Conservation (phyloP, 1,140 invertebrate species). For the Drosophila willistoni region DNA sequence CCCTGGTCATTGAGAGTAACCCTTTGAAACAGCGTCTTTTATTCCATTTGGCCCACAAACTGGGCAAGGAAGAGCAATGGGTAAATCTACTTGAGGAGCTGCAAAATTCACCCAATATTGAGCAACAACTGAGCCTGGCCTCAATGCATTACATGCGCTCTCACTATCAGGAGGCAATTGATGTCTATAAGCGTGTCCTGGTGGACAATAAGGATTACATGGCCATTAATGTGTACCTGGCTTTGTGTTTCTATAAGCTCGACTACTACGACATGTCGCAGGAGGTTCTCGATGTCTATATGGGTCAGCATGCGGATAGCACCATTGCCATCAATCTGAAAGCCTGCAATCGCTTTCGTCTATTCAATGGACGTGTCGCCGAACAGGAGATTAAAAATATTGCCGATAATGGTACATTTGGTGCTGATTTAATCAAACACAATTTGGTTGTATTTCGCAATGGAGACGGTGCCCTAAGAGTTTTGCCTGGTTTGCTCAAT, state of each 20-base stretch:
- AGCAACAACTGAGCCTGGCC: slow-evolving; percentile 97
- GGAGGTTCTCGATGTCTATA: slow-evolving; percentile 96
- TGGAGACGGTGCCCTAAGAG: slow-evolving; percentile 96
- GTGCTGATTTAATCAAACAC: slow-evolving; percentile 96
- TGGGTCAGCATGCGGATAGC: slow-evolving; percentile 96
- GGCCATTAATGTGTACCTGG: slow-evolving; percentile 98
- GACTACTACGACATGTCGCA: slow-evolving; percentile 97
- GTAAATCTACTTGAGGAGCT: slow-evolving; percentile 93
- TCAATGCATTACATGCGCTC: slow-evolving; percentile 97
- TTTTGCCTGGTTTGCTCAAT: slow-evolving; percentile 95
- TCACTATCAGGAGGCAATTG: slow-evolving; percentile 99
- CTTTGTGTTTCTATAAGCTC: slow-evolving; percentile 98
- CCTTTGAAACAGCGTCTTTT: slow-evolving; percentile 90
- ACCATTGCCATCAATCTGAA: slow-evolving; percentile 98
- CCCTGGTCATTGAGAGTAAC: slow-evolving; percentile 84
- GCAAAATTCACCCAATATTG: slow-evolving; percentile 93
- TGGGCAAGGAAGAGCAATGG: slow-evolving; percentile 93
- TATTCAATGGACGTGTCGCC: slow-evolving; percentile 97
- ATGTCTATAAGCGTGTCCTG: slow-evolving; percentile 98
- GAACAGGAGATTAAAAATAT: slow-evolving; percentile 93
- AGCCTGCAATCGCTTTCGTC: slow-evolving; percentile 88
- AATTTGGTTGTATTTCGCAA: slow-evolving; percentile 98
- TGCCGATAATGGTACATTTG: slow-evolving; percentile 93
- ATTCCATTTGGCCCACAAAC: slow-evolving; percentile 97
- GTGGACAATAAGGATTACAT: slow-evolving; percentile 96